Percentiles rank a stretch among this genome's conserved stretches.
phyloP scores from a whole-genome alignment of 2,113 vertebrate genomes.

The Shinisaurus crocodilurus region DNA sequence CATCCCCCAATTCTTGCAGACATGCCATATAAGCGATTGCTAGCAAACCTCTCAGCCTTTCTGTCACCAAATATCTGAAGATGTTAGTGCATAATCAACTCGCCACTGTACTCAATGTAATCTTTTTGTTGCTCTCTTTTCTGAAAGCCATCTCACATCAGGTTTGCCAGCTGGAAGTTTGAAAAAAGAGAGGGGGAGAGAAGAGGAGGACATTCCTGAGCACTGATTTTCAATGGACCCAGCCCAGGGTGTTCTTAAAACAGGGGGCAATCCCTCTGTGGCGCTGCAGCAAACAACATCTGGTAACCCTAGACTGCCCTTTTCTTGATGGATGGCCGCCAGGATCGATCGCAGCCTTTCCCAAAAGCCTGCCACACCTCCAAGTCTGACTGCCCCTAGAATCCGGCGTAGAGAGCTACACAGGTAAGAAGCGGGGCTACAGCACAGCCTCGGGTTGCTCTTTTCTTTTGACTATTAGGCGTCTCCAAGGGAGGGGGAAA shows the following conservation, averaged over 20 bases:
- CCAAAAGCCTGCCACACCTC: slow-evolving; percentile 26
- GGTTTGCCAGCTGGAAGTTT: neutral
- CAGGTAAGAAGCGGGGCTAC: neutral
- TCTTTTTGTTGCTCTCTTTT: neutral
- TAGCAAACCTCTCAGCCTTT: neutral
- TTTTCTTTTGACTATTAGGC: neutral
- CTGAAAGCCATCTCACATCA: neutral
- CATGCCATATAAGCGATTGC: neutral
- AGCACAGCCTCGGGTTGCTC: neutral
- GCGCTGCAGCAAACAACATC: neutral
- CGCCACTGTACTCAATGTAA: neutral
- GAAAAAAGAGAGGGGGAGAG: neutral
- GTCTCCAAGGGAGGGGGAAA: neutral
- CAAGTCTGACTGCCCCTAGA: neutral
- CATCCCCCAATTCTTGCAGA: neutral
- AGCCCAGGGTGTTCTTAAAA: neutral
- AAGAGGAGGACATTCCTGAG: neutral
- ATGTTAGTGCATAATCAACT: neutral
- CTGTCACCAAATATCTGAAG: neutral
- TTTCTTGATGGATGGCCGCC: slow-evolving; percentile 5
- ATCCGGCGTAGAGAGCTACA: neutral
- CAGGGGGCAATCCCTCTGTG: too few relatives aligned
- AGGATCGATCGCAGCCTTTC: neutral
- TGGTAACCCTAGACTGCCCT: slow-evolving; percentile 3
- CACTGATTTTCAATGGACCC: neutral